Evolutionary conservation across 2,888 invertebrate genomes (phyloP).

Genomic region (Ariolimax columbianus): DNA sequence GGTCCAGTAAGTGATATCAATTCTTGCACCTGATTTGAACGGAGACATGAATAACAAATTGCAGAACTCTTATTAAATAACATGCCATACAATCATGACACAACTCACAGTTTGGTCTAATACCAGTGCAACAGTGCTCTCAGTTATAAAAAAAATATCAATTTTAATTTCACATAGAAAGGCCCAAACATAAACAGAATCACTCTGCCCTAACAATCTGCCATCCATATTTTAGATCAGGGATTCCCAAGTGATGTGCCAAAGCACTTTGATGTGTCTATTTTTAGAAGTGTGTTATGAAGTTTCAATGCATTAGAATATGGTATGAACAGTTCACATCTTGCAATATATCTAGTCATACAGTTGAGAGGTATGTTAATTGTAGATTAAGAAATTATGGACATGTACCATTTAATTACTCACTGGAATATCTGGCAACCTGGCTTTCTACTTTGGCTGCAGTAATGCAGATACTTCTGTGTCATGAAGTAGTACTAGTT

Average conservation of each 20-base stretch:
- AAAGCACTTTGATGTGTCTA: background rate
- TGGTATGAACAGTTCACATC: background rate
- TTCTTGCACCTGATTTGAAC: conserved; percentile 21
- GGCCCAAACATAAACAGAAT: background rate
- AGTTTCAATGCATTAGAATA: background rate
- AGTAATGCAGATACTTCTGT: too few species aligned
- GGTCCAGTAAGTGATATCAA: background rate
- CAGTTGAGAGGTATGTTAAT: background rate
- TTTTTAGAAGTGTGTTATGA: background rate
- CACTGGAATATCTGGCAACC: background rate
- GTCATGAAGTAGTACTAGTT: too few species aligned
- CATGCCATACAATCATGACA: background rate
- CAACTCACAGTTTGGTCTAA: background rate
- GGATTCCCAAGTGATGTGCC: background rate
- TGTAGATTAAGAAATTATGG: background rate
- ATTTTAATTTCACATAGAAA: conserved; percentile 3
- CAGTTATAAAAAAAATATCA: too few species aligned
- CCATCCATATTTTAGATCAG: background rate
- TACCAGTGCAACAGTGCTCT: background rate
- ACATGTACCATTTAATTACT: background rate
- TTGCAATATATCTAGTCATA: background rate
- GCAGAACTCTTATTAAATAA: background rate
- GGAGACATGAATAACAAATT: background rate
- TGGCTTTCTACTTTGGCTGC: background rate
- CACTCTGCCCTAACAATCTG: background rate